These are phyloP conservation scores for Tolmerus cingulatus DNA, from an alignment of 2,888 invertebrate species.

Conservation along the genomic window DNA sequence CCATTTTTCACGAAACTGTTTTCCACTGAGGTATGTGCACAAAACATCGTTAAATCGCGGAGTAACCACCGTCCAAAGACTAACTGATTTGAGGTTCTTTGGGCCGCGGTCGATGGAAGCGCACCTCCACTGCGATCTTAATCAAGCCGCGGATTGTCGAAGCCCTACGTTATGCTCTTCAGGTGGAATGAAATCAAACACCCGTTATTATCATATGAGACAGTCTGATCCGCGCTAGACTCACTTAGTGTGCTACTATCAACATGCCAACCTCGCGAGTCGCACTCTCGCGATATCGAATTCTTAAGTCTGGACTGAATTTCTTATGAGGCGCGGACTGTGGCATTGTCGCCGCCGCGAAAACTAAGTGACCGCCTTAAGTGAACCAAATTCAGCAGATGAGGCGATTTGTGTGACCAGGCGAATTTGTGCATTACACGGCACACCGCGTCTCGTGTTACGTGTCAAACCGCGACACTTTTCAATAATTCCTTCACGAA, in stretches of 20 bases:
- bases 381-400: slow-evolving; percentile 33
- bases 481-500: slow-evolving; percentile 13
- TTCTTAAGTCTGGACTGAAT: slow-evolving; percentile 31
- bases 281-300: slow-evolving; percentile 15
- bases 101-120: neutral
- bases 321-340: slow-evolving; percentile 2
- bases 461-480: neutral
- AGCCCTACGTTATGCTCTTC: slow-evolving; percentile 28
- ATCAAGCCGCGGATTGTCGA: neutral
- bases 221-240: slow-evolving; percentile 12
- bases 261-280: neutral
- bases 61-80: neutral
- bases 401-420: neutral
- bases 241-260: neutral
- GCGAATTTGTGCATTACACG: neutral
- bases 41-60: neutral
- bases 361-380: slow-evolving; percentile 19
- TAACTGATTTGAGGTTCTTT: neutral
- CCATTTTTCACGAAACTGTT: neutral
- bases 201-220: slow-evolving; percentile 34
- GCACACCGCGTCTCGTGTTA: neutral
- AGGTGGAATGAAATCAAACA: slow-evolving; percentile 31
- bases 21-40: neutral
- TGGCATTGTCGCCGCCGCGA: neutral
- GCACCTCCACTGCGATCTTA: neutral